Evolutionary conservation across 2,888 invertebrate genomes (phyloP).

Genomic region (Lacanobia oleracea): DNA sequence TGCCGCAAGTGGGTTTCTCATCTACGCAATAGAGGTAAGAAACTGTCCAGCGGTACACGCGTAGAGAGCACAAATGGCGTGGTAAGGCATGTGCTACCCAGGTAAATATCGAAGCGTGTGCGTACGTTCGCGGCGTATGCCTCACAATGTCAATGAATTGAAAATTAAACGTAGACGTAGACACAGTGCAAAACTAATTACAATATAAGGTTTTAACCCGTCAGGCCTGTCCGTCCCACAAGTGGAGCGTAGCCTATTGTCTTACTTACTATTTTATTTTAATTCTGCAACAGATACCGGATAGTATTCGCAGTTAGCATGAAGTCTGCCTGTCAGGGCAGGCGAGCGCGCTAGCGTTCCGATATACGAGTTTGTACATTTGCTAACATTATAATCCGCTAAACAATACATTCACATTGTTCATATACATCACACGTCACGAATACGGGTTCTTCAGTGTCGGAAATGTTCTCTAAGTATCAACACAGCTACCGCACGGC

Average conservation of each 20-base stretch:
- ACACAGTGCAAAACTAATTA: not conserved
- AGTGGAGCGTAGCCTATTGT: too few relatives aligned
- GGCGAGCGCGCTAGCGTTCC: too few relatives aligned
- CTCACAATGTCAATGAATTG: too few relatives aligned
- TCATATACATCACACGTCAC: not conserved
- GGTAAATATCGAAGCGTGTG: too few relatives aligned
- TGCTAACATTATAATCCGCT: not conserved
- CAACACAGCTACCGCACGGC: not conserved
- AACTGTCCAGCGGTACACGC: too few relatives aligned
- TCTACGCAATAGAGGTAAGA: too few relatives aligned
- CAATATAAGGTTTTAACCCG: not conserved
- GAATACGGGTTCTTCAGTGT: not conserved
- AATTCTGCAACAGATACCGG: not conserved
- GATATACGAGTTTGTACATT: too few relatives aligned
- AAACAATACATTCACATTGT: slow-evolving; percentile 10
- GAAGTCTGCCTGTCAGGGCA: not conserved
- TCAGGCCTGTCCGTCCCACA: too few relatives aligned
- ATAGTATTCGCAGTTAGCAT: not conserved
- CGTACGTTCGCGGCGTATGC: too few relatives aligned
- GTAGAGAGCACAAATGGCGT: not conserved
- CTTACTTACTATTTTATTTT: too few relatives aligned
- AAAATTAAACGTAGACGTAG: not conserved
- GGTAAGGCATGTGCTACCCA: too few relatives aligned
- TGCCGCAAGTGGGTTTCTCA: not conserved
- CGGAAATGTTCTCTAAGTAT: not conserved